These are phyloP conservation scores for Ormyrus thymus DNA, from an alignment of 2,888 invertebrate genomes.

Conservation along the genomic window DNA sequence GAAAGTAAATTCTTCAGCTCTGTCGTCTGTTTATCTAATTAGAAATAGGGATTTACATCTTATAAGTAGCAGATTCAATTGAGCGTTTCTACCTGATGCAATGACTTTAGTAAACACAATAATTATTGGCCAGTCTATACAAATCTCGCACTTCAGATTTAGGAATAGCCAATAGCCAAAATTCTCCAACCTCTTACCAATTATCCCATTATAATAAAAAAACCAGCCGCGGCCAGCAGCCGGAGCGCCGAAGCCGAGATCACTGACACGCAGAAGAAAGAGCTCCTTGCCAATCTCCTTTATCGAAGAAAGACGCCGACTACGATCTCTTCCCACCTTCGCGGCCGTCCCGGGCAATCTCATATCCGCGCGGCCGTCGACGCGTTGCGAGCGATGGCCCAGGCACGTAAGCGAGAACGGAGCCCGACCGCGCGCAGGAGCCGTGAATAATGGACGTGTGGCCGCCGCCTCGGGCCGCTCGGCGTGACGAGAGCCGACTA, in stretches of 20 bases:
- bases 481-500: conserved; percentile 46
- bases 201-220: neutral
- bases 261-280: conserved; percentile 12
- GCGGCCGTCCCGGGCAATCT: neutral
- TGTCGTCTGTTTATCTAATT: too few species aligned
- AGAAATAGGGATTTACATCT: too few species aligned
- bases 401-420: conserved; percentile 8
- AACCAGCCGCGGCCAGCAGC: too few species aligned
- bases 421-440: neutral
- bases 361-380: conserved; percentile 25
- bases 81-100: too few species aligned
- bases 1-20: too few species aligned
- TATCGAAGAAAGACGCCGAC: conserved; percentile 28
- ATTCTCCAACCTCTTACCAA: neutral
- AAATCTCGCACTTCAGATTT: neutral
- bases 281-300: conserved; percentile 10
- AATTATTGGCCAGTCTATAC: too few species aligned
- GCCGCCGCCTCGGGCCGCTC: neutral
- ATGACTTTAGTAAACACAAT: too few species aligned
- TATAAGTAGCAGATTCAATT: too few species aligned
- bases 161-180: neutral
- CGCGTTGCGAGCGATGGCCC: conserved; percentile 12
- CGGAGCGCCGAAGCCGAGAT: neutral
- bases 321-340: conserved; percentile 36
- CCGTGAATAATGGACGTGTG: neutral